Evolutionary conservation across 2,797 vertebrate genomes (phyloP).

Genomic region (Scolopax rusticola): DNA sequence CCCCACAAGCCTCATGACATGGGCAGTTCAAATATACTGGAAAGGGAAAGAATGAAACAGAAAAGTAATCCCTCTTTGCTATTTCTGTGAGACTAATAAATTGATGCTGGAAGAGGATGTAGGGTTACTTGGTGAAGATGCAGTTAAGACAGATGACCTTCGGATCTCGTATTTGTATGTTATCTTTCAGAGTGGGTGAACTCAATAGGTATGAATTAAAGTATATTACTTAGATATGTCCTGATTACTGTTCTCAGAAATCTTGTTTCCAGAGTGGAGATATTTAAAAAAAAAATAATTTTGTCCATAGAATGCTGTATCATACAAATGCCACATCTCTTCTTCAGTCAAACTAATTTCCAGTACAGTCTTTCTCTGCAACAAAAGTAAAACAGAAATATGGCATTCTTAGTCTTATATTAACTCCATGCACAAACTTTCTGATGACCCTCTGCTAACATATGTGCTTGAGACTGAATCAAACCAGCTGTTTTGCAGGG

Average conservation of each 20-base stretch:
- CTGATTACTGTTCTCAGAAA: neutral
- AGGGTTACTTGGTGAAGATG: neutral
- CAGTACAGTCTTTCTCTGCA: neutral
- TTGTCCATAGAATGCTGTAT: neutral
- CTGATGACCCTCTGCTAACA: neutral
- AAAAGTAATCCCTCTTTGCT: neutral
- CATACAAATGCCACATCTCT: neutral
- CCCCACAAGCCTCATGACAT: neutral
- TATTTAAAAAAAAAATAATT: neutral
- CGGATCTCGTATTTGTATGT: neutral
- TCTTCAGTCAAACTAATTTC: neutral
- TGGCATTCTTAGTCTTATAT: neutral
- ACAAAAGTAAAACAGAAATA: neutral
- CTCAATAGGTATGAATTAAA: neutral
- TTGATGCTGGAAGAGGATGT: neutral
- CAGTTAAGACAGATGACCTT: neutral
- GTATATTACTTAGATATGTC: neutral
- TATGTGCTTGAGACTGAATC: rapidly evolving
- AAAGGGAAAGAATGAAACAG: neutral
- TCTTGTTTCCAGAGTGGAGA: neutral
- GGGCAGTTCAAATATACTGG: neutral
- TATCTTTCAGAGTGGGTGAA: neutral
- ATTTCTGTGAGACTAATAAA: neutral
- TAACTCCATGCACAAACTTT: neutral
- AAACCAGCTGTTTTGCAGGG: neutral